Base-by-base conservation (phyloP, 2,113 vertebrate genomes). In the Python bivittatus region DNA sequence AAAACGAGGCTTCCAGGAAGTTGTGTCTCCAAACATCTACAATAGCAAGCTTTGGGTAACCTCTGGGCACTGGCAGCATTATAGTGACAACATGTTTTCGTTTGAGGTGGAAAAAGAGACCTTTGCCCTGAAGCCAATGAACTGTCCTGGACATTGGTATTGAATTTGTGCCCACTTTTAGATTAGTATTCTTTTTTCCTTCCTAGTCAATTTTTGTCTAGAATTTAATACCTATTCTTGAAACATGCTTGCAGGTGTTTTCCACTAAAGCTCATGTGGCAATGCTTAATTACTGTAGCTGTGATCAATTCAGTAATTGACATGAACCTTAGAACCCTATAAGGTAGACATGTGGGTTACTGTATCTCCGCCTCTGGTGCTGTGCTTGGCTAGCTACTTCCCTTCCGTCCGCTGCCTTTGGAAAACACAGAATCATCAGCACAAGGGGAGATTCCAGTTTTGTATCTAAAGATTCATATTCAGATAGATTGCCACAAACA, bases 51-150 rank as follows among this genome's bases (percentile, higher is more conserved):
- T 99, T 12, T 99, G 99, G 99, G 95, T 99, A 97, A 99, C 99
- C 5, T 99, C 99, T 0, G 99, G 99, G 1, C 99, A 99, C 95
- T 99, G 99, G 99, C 98, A 99, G 97, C 99, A 99, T 96, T 99
- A 99, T 97, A 99, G 99, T 1, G 99, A 99, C 44, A 99, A 99
- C 96, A 99, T 99, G 99, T 99, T 99, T 97, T 99, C 98, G 23
- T 99, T 99, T 56, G 99, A 99, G 96, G 98, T 98, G 38, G 99
- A 99, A 96, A 99, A 99, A 96, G 99, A 99, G 95, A 97, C 96
- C 33, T 99, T 99, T 60, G 99, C 99, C 88, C 98, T 99, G 86
- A 99, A 99, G 90, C 99, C 99, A 33, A 99, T 99, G 99, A 99
- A 99, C 96, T 99, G 99, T 95, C 99, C 99, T 0, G 99, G 99